Percentiles rank a stretch among this genome's conserved stretches.
Evolutionary conservation across 2,113 vertebrate genomes (phyloP).

Genomic region (Hirundichthys speculiger): DNA sequence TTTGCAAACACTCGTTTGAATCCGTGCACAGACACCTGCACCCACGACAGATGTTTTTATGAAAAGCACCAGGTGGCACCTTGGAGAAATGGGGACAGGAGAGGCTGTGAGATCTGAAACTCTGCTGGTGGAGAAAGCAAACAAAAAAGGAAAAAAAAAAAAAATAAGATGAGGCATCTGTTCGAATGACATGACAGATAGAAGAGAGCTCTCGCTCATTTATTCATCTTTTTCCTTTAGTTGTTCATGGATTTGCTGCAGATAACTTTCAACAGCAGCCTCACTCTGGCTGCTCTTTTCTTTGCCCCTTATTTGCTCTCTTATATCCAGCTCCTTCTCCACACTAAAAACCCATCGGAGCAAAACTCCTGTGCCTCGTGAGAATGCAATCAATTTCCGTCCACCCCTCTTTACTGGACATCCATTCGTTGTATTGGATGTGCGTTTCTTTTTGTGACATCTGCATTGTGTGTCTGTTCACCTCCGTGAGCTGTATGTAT

Average conservation of each 20-base stretch:
- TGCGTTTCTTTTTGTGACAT: slow-evolving; percentile 17
- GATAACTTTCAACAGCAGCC: slow-evolving; percentile 14
- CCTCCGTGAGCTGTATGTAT: neutral
- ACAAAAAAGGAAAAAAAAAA: neutral
- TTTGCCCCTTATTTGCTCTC: slow-evolving; percentile 23
- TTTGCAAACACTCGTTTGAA: slow-evolving; percentile 15
- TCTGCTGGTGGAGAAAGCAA: too few species aligned
- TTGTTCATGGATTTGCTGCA: slow-evolving; percentile 28
- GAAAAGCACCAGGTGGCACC: slow-evolving; percentile 39
- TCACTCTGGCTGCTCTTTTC: neutral
- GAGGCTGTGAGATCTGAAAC: slow-evolving; percentile 30
- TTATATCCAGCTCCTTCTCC: slow-evolving; percentile 27
- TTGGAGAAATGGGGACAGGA: slow-evolving; percentile 13
- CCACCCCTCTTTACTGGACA: slow-evolving; percentile 18
- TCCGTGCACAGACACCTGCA: slow-evolving; percentile 33
- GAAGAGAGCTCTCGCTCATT: slow-evolving; percentile 9
- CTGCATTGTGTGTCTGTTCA: slow-evolving; percentile 11
- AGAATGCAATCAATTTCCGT: slow-evolving; percentile 57
- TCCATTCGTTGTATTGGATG: slow-evolving; percentile 16
- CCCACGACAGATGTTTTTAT: slow-evolving; percentile 46
- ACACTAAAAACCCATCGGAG: slow-evolving; percentile 48
- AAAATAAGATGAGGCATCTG: neutral
- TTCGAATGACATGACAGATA: slow-evolving; percentile 11
- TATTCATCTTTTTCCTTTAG: slow-evolving; percentile 9
- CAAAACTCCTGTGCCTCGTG: slow-evolving; percentile 41